These are phyloP conservation scores for Triplophysa tibetana DNA, from an alignment of 2,113 vertebrate genomes.

Conservation along the genomic window DNA sequence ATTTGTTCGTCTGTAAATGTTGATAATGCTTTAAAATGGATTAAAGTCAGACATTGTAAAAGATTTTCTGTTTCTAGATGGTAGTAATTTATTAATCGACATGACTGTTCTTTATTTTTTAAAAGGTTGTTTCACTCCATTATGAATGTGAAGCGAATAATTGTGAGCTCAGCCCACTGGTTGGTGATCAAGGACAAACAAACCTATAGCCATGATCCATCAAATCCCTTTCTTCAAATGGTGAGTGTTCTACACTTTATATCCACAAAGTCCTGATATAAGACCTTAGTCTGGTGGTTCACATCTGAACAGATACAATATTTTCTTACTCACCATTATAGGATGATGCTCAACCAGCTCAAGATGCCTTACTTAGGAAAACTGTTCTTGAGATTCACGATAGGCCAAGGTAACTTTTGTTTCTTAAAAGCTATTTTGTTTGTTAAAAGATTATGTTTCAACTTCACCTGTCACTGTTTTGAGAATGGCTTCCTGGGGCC, in stretches of 20 bases:
- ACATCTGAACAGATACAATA: neutral
- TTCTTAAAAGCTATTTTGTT: no score
- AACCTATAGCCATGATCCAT: slow-evolving; percentile 72
- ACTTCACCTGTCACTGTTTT: no score
- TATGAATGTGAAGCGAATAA: slow-evolving; percentile 81
- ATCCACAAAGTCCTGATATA: neutral
- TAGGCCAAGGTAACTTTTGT: slow-evolving; percentile 60
- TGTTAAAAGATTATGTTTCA: no score
- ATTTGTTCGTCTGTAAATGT: no score
- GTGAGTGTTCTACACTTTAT: slow-evolving; percentile 67
- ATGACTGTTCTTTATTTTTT: neutral
- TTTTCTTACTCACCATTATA: slow-evolving; percentile 52
- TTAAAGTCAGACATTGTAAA: neutral
- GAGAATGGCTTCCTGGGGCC: no score
- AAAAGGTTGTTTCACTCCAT: slow-evolving; percentile 85
- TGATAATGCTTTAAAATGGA: no score
- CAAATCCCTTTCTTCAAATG: slow-evolving; percentile 81
- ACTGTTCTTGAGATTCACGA: slow-evolving; percentile 71
- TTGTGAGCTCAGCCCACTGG: slow-evolving; percentile 83
- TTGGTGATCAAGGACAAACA: slow-evolving; percentile 84
- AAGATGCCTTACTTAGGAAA: slow-evolving; percentile 83
- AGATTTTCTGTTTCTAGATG: neutral
- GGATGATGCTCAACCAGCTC: slow-evolving; percentile 82
- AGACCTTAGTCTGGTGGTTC: neutral
- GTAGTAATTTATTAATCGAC: neutral